Evolutionary conservation across 2,888 invertebrate genomes (phyloP).

Genomic region (Drosophila austrosaltans): DNA sequence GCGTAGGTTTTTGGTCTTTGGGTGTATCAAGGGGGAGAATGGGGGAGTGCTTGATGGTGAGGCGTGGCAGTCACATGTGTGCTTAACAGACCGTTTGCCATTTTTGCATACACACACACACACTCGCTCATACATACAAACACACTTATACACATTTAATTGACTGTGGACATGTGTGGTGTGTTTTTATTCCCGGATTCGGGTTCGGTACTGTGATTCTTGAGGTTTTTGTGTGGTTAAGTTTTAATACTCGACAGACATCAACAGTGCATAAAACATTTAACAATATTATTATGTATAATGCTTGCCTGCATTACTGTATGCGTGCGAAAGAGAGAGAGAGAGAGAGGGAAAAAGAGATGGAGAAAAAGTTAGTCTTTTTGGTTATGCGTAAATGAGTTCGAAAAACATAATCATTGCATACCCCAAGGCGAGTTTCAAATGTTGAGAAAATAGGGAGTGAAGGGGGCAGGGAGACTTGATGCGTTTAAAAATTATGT

Average conservation of each 20-base stretch:
- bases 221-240: constrained; percentile 76
- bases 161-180: constrained; percentile 74
- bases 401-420: constrained; percentile 56
- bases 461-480: background rate
- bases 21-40: constrained; percentile 17
- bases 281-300: constrained; percentile 65
- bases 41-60: constrained; percentile 16
- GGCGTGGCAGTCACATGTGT: constrained; percentile 72
- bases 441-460: background rate
- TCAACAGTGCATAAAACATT: constrained; percentile 78
- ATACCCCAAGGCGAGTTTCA: constrained; percentile 57
- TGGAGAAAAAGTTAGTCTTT: background rate
- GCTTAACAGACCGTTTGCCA: constrained; percentile 80
- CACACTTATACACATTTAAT: constrained; percentile 62
- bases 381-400: constrained; percentile 25
- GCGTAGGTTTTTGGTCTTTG: background rate
- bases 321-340: background rate
- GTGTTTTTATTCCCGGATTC: constrained; percentile 54
- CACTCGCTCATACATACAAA: constrained; percentile 38
- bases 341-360: background rate
- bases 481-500: background rate
- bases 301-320: constrained; percentile 34
- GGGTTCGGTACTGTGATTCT: constrained; percentile 70
- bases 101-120: constrained; percentile 71
- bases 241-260: constrained; percentile 78